These are phyloP conservation scores for Fistularia tabacaria DNA, from an alignment of 2,797 vertebrate species.

Conservation along the genomic window DNA sequence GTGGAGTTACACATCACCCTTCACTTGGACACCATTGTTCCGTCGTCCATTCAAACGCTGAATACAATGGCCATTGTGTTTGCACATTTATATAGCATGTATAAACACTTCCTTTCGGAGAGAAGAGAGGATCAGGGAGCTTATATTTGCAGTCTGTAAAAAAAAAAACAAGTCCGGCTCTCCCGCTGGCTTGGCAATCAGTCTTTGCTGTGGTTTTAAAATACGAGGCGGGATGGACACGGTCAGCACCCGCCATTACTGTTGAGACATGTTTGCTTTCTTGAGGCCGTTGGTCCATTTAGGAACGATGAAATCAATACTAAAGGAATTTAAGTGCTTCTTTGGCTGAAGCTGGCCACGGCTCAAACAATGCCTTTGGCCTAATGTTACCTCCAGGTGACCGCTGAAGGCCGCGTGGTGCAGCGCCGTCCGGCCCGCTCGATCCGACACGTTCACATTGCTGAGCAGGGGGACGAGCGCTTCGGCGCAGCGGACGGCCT, in stretches of 20 bases:
- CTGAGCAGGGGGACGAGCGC: slow-evolving; percentile 92
- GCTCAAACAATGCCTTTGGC: slow-evolving; percentile 1
- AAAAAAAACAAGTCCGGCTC: neutral
- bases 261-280: neutral
- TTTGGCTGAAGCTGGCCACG: neutral
- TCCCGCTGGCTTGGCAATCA: neutral
- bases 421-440: slow-evolving; percentile 91
- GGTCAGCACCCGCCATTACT: neutral
- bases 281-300: neutral
- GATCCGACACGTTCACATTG: slow-evolving; percentile 95
- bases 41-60: slow-evolving; percentile 1
- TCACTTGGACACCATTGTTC: slow-evolving; percentile 20
- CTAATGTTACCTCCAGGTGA: slow-evolving; percentile 84
- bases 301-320: slow-evolving; percentile 13
- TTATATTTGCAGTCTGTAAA: slow-evolving; percentile 3
- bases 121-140: slow-evolving; percentile 8
- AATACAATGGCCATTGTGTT: slow-evolving; percentile 34
- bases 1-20: slow-evolving; percentile 12
- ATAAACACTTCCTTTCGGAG: slow-evolving; percentile 32
- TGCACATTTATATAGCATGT: slow-evolving; percentile 4
- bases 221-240: neutral
- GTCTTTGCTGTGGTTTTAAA: neutral
- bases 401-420: slow-evolving; percentile 98
- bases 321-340: slow-evolving; percentile 4
- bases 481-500: slow-evolving; percentile 94